Conservation (phyloP, 2,797 vertebrate species). For the Anas capensis region DNA sequence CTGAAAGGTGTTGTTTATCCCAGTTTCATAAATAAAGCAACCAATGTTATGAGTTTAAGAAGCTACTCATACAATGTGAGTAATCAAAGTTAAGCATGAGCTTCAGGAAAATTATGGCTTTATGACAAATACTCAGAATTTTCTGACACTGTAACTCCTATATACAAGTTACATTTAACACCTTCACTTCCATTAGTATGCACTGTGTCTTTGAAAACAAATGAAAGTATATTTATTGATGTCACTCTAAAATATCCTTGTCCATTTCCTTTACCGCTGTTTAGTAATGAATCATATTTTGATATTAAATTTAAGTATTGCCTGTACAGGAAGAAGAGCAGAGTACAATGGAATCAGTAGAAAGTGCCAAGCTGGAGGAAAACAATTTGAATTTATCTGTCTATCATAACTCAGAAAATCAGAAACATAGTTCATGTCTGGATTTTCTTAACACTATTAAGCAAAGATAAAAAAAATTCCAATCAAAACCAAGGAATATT, state of each 20-base stretch:
- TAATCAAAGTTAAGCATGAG: rapidly evolving
- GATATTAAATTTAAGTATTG: neutral
- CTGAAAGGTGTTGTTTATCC: neutral
- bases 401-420: slow-evolving; percentile 16
- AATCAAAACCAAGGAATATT: slow-evolving; percentile 25
- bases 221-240: neutral
- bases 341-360: neutral
- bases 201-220: neutral
- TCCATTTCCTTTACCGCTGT: neutral
- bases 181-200: neutral
- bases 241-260: neutral
- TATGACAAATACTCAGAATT: neutral
- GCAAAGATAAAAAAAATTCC: slow-evolving; percentile 34
- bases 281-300: neutral
- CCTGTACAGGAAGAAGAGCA: neutral
- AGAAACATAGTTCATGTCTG: slow-evolving; percentile 10
- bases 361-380: neutral
- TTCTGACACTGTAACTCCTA: neutral
- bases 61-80: neutral
- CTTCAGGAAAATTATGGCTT: neutral
- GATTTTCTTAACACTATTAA: slow-evolving; percentile 34
- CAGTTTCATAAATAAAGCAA: neutral
- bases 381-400: slow-evolving; percentile 9
- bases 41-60: neutral
- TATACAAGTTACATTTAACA: neutral